Evolutionary conservation across 2,888 invertebrate genomes (phyloP).

Genomic region (Cephonodes hylas): DNA sequence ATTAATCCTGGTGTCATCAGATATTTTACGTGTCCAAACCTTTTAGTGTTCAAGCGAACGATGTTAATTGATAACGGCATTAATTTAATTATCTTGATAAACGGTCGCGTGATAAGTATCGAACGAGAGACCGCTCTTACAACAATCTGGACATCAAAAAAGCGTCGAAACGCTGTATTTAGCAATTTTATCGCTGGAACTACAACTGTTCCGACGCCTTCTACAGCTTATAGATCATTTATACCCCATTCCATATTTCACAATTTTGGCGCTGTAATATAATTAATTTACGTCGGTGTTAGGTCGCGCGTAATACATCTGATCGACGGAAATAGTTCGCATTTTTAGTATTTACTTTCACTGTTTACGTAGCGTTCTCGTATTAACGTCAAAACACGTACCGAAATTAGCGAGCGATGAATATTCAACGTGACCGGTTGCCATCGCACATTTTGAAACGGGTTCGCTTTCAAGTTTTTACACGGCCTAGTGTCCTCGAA

Average conservation of each 20-base stretch:
- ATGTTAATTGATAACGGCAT: background rate
- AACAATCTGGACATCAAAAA: background rate
- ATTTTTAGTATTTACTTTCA: constrained; percentile 32
- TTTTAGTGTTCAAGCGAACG: constrained; percentile 16
- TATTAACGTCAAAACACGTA: constrained; percentile 36
- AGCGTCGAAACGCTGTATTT: background rate
- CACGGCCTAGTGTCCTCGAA: constrained; percentile 63
- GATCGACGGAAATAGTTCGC: constrained; percentile 8
- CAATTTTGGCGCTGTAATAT: background rate
- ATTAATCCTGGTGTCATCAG: constrained; percentile 13
- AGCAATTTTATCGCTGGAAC: background rate
- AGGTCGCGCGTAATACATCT: constrained; percentile 7
- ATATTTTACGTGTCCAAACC: constrained; percentile 18
- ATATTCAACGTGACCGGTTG: constrained; percentile 36
- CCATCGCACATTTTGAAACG: constrained; percentile 43
- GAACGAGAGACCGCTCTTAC: background rate
- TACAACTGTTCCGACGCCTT: background rate
- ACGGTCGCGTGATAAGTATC: background rate
- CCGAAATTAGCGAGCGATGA: constrained; percentile 39
- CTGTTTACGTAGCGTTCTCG: constrained; percentile 32
- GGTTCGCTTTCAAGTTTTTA: constrained; percentile 66
- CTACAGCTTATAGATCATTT: background rate
- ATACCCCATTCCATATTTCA: background rate
- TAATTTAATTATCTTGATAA: constrained; percentile 1
- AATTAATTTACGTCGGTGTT: background rate